These are phyloP conservation scores for Dissostichus mawsoni DNA, from an alignment of 2,113 vertebrate genomes.

Conservation along the genomic window DNA sequence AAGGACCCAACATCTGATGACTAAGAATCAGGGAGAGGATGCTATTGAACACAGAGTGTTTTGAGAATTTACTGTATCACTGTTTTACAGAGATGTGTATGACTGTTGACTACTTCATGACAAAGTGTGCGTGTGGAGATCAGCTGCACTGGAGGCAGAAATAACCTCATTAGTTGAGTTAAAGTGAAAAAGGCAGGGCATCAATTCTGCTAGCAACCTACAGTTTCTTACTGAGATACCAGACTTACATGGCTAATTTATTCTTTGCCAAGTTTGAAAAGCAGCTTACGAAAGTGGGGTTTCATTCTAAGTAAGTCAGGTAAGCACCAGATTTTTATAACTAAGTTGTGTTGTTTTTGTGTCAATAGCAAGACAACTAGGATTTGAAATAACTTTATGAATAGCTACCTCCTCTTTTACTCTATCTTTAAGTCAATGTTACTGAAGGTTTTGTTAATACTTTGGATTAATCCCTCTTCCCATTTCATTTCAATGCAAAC, in stretches of 20 bases:
- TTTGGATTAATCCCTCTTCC: too few species aligned
- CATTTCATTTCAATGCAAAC: neutral
- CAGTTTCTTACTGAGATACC: conserved; percentile 4
- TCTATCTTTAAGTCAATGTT: conserved; percentile 9
- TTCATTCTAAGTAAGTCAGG: neutral
- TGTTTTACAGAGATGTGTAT: conserved; percentile 12
- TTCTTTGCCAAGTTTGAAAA: neutral
- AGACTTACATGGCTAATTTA: conserved; percentile 3
- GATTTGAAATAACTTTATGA: conserved; percentile 15
- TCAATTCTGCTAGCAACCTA: conserved; percentile 6
- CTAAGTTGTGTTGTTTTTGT: conserved; percentile 5
- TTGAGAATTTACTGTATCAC: conserved; percentile 45
- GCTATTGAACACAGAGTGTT: conserved; percentile 16
- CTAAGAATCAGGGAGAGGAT: neutral
- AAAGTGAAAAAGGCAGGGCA: neutral
- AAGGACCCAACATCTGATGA: conserved; percentile 84
- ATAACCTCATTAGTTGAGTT: conserved; percentile 31
- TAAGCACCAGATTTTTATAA: neutral
- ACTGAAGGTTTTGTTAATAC: conserved; percentile 4
- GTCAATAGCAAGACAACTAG: neutral
- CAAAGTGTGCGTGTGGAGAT: conserved; percentile 13
- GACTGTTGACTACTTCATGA: conserved; percentile 36
- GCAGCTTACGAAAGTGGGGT: conserved; percentile 4
- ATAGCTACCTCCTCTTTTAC: conserved; percentile 53
- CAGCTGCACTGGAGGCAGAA: conserved; percentile 44